Percentiles rank a stretch among this genome's conserved stretches.
Evolutionary conservation across 2,113 vertebrate species (phyloP).

Genomic region (Perccottus glenii): DNA sequence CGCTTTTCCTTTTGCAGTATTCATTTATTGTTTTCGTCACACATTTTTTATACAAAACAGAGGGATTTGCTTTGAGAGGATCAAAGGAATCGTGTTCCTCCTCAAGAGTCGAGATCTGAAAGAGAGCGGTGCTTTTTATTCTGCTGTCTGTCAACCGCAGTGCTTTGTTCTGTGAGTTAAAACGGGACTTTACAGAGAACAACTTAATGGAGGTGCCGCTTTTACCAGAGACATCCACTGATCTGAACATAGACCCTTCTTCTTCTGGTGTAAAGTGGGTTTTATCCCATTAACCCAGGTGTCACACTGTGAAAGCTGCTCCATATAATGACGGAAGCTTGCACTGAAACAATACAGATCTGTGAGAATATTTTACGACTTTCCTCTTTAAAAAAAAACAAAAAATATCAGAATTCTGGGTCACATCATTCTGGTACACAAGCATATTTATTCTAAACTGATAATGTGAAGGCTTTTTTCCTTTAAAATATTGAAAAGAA

Average conservation of each 20-base stretch:
- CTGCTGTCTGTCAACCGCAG: slow-evolving; percentile 39
- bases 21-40: slow-evolving; percentile 78
- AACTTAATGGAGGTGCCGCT: slow-evolving; percentile 1
- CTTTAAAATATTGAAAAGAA: no score
- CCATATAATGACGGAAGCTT: not conserved
- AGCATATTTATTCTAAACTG: no score
- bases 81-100: slow-evolving; percentile 57
- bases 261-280: not conserved
- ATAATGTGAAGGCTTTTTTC: no score
- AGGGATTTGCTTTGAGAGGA: slow-evolving; percentile 52
- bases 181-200: slow-evolving; percentile 41
- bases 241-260: slow-evolving; percentile 13
- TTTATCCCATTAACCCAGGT: not conserved
- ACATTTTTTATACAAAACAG: slow-evolving; percentile 76
- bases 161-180: slow-evolving; percentile 37
- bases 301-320: slow-evolving; percentile 18
- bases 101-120: slow-evolving; percentile 54
- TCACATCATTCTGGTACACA: not conserved
- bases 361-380: slow-evolving; percentile 36
- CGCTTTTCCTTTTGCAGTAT: slow-evolving; percentile 68
- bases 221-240: slow-evolving; percentile 11
- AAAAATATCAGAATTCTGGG: not conserved
- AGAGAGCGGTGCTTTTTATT: slow-evolving; percentile 47
- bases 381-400: slow-evolving; percentile 27
- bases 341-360: not conserved